Conservation (phyloP, 2,797 vertebrate species). For the Cyclura pinguis region DNA sequence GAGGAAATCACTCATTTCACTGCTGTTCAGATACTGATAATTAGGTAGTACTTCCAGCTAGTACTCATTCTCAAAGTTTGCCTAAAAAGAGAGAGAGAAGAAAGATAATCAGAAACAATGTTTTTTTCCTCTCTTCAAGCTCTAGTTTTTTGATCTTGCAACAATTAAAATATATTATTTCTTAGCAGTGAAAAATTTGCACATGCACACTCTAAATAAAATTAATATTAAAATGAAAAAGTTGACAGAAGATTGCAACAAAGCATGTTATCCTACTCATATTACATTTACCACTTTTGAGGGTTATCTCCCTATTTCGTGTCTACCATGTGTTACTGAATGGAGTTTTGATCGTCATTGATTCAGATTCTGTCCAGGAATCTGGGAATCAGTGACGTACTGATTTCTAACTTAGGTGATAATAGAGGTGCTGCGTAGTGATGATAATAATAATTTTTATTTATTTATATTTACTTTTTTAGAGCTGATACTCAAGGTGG, state of each 20-base stretch:
- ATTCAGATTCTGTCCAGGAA: too few relatives aligned
- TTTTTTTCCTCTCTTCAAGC: not conserved
- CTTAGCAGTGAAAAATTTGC: slow-evolving; percentile 30
- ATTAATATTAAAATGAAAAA: not conserved
- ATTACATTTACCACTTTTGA: not conserved
- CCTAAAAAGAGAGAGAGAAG: not conserved
- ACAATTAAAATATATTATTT: slow-evolving; percentile 40
- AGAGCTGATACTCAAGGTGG: too few relatives aligned
- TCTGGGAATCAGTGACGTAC: too few relatives aligned
- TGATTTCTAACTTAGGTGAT: not conserved
- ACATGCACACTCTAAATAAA: slow-evolving; percentile 6
- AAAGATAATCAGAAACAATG: not conserved
- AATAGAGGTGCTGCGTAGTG: too few relatives aligned
- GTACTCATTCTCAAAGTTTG: not conserved
- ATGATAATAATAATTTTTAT: too few relatives aligned
- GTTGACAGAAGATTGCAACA: not conserved
- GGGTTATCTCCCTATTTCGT: too few relatives aligned
- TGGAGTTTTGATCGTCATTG: not conserved
- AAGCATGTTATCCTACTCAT: not conserved
- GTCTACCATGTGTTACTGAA: too few relatives aligned
- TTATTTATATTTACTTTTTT: too few relatives aligned
- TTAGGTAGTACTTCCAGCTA: slow-evolving; percentile 38
- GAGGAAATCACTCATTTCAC: slow-evolving; percentile 24
- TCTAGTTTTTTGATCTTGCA: slow-evolving; percentile 17
- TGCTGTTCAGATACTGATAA: slow-evolving; percentile 38